A percentile compares a stretch with the other conserved stretches of the same genome.
Conservation (phyloP, 1,140 invertebrate species). For the Brachionus angularis region DNA sequence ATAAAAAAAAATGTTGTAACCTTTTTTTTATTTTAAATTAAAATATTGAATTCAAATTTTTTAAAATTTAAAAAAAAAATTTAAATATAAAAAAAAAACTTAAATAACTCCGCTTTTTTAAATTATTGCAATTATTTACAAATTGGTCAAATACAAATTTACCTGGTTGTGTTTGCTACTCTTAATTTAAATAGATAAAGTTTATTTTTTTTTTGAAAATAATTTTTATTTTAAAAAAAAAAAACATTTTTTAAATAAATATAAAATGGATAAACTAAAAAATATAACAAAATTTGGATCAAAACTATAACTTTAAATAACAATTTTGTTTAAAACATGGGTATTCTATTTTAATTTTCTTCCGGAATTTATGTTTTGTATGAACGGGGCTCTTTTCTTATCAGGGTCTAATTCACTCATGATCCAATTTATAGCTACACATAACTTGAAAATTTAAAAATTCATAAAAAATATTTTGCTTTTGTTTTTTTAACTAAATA, state of each 20-base stretch:
- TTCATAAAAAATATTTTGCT: background rate
- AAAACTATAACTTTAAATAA: background rate
- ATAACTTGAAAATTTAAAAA: background rate
- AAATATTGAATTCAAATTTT: too few species aligned
- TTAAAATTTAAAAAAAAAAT: too few species aligned
- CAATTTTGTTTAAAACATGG: background rate
- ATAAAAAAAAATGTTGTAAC: too few species aligned
- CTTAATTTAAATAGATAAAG: background rate
- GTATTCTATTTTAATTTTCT: slow-evolving; percentile 33
- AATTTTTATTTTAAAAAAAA: background rate
- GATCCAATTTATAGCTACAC: slow-evolving; percentile 26
- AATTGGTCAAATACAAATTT: too few species aligned
- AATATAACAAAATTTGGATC: background rate
- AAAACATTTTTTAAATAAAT: too few species aligned
- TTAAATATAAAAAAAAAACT: too few species aligned
- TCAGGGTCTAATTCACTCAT: slow-evolving; percentile 18
- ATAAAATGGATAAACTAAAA: background rate
- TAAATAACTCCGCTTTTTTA: too few species aligned
- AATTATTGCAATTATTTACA: too few species aligned
- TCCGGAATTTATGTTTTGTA: slow-evolving; percentile 19
- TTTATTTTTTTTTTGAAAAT: background rate
- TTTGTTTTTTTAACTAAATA: background rate
- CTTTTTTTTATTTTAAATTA: too few species aligned
- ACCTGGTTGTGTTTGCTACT: too few species aligned
- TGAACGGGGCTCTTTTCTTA: slow-evolving; percentile 20